Conservation (phyloP, 2,888 invertebrate genomes). For the Leptarthrus brevirostris region DNA sequence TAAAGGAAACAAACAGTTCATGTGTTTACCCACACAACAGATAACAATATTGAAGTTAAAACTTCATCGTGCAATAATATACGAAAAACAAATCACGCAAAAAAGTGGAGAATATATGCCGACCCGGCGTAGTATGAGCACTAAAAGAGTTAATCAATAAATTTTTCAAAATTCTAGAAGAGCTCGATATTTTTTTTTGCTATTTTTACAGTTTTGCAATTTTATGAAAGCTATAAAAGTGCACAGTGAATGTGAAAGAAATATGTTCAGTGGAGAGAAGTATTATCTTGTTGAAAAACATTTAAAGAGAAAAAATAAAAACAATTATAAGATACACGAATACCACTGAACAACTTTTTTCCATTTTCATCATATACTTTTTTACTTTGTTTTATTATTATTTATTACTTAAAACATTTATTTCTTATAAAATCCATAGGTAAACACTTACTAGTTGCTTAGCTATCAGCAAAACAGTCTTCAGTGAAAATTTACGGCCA, state of each 20-base stretch:
- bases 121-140: constrained; percentile 11
- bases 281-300: too few species aligned
- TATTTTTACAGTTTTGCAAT: neutral
- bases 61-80: neutral
- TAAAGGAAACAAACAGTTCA: neutral
- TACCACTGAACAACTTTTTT: neutral
- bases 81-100: neutral
- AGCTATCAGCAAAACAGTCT: constrained; percentile 79
- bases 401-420: neutral
- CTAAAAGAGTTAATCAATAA: neutral
- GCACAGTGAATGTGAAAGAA: neutral
- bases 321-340: too few species aligned
- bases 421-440: neutral
- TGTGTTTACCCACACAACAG: too few species aligned
- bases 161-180: neutral
- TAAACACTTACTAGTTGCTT: constrained; percentile 69
- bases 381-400: neutral
- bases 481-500: constrained; percentile 76
- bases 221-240: neutral
- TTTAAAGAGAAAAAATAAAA: neutral
- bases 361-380: too few species aligned
- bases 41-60: neutral
- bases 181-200: neutral
- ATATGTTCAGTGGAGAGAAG: neutral
- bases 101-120: constrained; percentile 1